Conservation (phyloP, 2,888 invertebrate species). For the Gryllus longicercus region DNA sequence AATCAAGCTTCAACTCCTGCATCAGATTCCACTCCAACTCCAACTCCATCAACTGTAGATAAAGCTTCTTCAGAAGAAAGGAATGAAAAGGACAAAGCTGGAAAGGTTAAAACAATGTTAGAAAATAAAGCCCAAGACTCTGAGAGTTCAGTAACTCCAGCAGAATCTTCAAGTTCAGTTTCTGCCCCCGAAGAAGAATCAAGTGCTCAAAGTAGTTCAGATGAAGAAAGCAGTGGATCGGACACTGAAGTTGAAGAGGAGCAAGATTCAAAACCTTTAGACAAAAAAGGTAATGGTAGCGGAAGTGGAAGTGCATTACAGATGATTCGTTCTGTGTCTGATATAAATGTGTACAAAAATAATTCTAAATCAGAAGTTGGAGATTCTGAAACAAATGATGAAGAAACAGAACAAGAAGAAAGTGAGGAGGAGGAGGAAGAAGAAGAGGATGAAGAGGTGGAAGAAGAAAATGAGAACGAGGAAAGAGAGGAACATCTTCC, state of each 20-base stretch:
- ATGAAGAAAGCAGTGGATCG: constrained; percentile 36
- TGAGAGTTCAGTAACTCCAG: not conserved
- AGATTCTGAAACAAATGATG: constrained; percentile 38
- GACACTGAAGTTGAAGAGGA: constrained; percentile 44
- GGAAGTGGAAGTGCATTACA: constrained; percentile 41
- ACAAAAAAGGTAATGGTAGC: constrained; percentile 24
- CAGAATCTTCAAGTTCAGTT: not conserved
- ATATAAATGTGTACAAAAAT: constrained; percentile 50
- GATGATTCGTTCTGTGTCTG: constrained; percentile 54
- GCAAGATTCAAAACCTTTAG: constrained; percentile 37
- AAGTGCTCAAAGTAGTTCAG: constrained; percentile 27
- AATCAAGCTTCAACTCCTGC: constrained; percentile 26
- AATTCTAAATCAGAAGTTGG: constrained; percentile 36
- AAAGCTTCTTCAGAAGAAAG: constrained; percentile 29
- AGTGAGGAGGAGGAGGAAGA: constrained; percentile 43
- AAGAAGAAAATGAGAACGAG: constrained; percentile 39
- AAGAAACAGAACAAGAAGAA: constrained; percentile 41
- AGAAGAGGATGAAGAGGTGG: constrained; percentile 42
- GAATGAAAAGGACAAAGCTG: constrained; percentile 33
- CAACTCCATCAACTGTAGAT: constrained; percentile 25
- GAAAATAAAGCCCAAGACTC: constrained; percentile 35
- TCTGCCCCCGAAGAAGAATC: constrained; percentile 22
- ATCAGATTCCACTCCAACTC: constrained; percentile 24
- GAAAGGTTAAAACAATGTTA: too few relatives aligned
- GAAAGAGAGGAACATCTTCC: constrained; percentile 45